Conservation (phyloP, 2,888 invertebrate genomes). For the Spatulosminthurus flaviceps region DNA sequence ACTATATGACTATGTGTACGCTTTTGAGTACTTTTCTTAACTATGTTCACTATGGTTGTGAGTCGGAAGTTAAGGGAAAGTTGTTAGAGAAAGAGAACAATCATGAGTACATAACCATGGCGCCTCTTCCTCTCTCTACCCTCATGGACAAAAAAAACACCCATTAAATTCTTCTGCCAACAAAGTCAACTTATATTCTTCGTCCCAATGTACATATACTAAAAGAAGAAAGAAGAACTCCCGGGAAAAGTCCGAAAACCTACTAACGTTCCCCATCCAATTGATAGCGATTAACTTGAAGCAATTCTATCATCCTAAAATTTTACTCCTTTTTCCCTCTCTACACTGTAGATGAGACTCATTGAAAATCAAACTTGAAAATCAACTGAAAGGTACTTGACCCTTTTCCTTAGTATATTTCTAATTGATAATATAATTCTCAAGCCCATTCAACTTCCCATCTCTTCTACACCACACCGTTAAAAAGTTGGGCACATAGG, state of each 20-base stretch:
- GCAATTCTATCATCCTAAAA: conserved; percentile 51
- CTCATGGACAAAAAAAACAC: not conserved
- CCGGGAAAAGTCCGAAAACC: not conserved
- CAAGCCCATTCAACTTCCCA: no score
- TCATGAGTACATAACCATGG: conserved; percentile 52
- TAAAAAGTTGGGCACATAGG: not conserved
- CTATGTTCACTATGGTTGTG: no score
- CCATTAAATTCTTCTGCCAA: conserved; percentile 24
- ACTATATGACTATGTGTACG: not conserved
- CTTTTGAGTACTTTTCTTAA: not conserved
- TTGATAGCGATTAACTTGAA: not conserved
- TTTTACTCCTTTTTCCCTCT: conserved; percentile 33
- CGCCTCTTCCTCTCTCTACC: conserved; percentile 43
- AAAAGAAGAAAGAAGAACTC: no score
- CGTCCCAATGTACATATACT: not conserved
- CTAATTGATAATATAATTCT: no score
- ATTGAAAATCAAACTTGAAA: not conserved
- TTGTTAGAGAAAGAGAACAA: conserved; percentile 43
- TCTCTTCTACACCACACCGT: not conserved
- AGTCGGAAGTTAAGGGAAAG: conserved; percentile 14
- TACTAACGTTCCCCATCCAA: no score
- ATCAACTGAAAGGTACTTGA: not conserved
- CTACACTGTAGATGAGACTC: not conserved
- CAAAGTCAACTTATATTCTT: conserved; percentile 20
- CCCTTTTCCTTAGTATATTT: not conserved